Base-by-base conservation (phyloP, 1,140 invertebrate genomes). In the Mylabris phalerata region DNA sequence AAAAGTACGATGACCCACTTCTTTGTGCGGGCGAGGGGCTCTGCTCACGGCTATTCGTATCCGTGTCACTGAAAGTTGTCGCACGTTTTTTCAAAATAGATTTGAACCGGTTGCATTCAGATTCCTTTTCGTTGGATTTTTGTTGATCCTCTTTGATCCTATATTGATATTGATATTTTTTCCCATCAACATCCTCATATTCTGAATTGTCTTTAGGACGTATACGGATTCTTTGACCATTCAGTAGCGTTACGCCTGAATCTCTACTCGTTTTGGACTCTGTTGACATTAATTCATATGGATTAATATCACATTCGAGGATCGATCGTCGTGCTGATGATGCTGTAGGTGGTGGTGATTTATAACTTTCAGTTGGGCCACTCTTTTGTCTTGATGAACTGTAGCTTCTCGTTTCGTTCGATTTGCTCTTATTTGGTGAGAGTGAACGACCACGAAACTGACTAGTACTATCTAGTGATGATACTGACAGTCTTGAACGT, bases 281-380 rank as follows among this genome's bases (percentile, higher is more conserved):
- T 48, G 67, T 71, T 59, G 82, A 82, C 50, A 92, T 82, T 58
- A 93, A 75, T 48, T 90, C 86, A 66, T 93, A 93, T 4, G 90
- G 88, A 75, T 90, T 92, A 9, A 92, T 86, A 68, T 91, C 83
- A 73, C 89, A 91, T 66, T 90, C 86, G 10, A 93, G 75, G 58
- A 93, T 93, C 13, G 88, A 91, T 47, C 82, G 81, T 11, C 70
- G 76, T 65, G 65, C 78, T 68, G 50, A 45, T 3, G 51, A 4
- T 9, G 19, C 19, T 19, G 19, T 19, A 19, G 32, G 32, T 3
- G 4, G 41, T 42, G 5, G 41, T 3, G 27, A 10, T 13, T 39
- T 32, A 9, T 24, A 52, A 9, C 11, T 44, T 10, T 42, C 50
- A 41, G 9, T 24, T 10, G 19, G 19, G 1, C 10, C 38, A 45